A percentile compares a stretch with the other conserved stretches of the same genome.
phyloP scores from a whole-genome alignment of 2,888 invertebrate species.

The Brassicogethes aeneus region DNA sequence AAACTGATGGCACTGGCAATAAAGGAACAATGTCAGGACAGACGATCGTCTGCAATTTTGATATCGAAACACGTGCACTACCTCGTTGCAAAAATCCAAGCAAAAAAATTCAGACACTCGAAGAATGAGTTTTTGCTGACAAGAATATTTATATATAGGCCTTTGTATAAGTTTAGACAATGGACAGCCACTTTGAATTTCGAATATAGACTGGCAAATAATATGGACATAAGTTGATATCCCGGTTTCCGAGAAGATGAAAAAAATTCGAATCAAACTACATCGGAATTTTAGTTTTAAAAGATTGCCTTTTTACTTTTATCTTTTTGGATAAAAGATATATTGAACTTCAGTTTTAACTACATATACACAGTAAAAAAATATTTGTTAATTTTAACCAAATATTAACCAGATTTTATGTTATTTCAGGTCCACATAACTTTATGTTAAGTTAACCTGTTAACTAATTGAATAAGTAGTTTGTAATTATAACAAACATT shows the following conservation, averaged over 20 bases:
- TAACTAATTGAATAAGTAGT: too few relatives aligned
- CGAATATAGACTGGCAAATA: background rate
- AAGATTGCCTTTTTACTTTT: too few relatives aligned
- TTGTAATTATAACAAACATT: too few relatives aligned
- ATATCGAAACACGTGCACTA: constrained; percentile 3
- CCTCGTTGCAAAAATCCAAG: constrained; percentile 1
- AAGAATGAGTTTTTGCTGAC: background rate
- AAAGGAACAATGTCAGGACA: background rate
- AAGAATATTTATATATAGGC: background rate
- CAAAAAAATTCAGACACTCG: background rate
- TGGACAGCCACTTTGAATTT: background rate
- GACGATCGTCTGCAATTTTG: background rate
- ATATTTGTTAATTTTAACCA: too few relatives aligned
- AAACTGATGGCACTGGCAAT: background rate
- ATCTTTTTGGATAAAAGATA: too few relatives aligned
- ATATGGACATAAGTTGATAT: background rate
- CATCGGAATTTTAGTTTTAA: background rate
- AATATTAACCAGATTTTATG: too few relatives aligned
- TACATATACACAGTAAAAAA: too few relatives aligned
- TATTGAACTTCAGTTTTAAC: too few relatives aligned
- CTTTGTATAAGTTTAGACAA: background rate
- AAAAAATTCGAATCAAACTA: background rate
- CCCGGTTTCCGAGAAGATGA: background rate
- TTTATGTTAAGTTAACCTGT: too few relatives aligned
- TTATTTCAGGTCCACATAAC: too few relatives aligned